A percentile compares a stretch with the other conserved stretches of the same genome.
phyloP scores from a whole-genome alignment of 2,113 vertebrate genomes.

The Hipposideros armiger region DNA sequence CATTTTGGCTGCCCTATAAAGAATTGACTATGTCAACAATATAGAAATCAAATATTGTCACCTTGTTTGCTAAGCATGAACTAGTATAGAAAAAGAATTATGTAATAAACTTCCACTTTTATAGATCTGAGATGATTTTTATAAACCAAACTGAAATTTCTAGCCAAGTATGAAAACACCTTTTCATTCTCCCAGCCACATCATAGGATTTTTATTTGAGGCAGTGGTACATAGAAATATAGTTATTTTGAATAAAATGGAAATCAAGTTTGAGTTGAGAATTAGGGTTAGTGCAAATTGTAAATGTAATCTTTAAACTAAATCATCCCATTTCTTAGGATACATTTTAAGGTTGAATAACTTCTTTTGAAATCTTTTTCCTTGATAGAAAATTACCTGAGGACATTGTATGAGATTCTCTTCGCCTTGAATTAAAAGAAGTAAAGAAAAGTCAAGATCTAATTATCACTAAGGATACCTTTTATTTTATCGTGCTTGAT shows the following conservation, averaged over 20 bases:
- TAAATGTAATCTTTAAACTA: neutral
- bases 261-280: conserved; percentile 30
- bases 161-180: neutral
- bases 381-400: conserved; percentile 16
- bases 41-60: neutral
- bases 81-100: neutral
- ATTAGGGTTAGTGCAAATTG: neutral
- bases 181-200: neutral
- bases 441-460: neutral
- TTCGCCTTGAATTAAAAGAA: neutral
- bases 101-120: neutral
- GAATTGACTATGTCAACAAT: neutral
- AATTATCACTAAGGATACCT: neutral
- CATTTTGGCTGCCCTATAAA: neutral
- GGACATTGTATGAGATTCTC: neutral
- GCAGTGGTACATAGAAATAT: neutral
- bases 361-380: neutral
- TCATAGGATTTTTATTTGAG: conserved; percentile 4
- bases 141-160: neutral
- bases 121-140: conserved; percentile 10
- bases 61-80: neutral
- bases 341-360: neutral
- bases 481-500: neutral
- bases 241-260: neutral
- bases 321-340: neutral